Conservation (phyloP, 2,888 invertebrate genomes). For the Colostygia pectinataria region DNA sequence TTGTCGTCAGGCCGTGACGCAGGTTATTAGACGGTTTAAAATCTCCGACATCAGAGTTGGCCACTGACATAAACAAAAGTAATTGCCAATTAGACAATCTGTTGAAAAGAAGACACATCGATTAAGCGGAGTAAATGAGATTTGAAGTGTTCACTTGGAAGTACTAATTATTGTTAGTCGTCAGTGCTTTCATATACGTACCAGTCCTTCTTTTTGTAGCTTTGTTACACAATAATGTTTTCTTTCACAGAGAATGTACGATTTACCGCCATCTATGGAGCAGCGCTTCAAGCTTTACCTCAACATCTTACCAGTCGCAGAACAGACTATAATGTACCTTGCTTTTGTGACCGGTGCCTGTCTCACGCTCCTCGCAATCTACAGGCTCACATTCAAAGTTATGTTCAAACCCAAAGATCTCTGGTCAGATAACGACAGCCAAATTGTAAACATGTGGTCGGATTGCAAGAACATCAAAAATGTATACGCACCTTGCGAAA, state of each 20-base stretch:
- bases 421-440: conserved; percentile 50
- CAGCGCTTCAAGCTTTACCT: conserved; percentile 88
- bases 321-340: conserved; percentile 80
- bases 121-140: too few species aligned
- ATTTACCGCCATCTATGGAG: conserved; percentile 84
- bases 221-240: not conserved
- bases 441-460: conserved; percentile 45
- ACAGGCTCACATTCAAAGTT: conserved; percentile 71
- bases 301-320: conserved; percentile 86
- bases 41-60: too few species aligned
- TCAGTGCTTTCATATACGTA: too few species aligned
- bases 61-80: too few species aligned
- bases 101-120: too few species aligned
- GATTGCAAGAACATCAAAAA: conserved; percentile 39
- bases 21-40: too few species aligned
- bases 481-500: conserved; percentile 69
- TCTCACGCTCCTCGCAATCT: conserved; percentile 76
- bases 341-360: conserved; percentile 77
- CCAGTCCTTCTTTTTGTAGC: not conserved
- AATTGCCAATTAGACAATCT: too few species aligned
- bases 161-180: too few species aligned
- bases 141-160: too few species aligned
- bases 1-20: too few species aligned
- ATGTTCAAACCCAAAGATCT: conserved; percentile 63
- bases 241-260: conserved; percentile 87